Evolutionary conservation across 2,888 invertebrate species (phyloP).

Genomic region (Bugulina stolonifera): DNA sequence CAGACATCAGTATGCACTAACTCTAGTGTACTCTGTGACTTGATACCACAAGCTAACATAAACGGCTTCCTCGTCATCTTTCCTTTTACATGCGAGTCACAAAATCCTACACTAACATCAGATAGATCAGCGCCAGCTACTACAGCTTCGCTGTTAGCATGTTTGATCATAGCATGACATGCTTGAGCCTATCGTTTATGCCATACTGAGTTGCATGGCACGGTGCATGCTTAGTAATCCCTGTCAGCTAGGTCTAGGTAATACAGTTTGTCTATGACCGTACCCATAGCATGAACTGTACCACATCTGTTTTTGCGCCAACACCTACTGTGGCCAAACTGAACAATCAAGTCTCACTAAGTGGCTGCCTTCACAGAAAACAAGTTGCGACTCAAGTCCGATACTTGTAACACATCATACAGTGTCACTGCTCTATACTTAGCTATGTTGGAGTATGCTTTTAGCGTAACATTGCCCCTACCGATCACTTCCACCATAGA

Average conservation of each 20-base stretch:
- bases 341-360: not conserved
- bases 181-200: not conserved
- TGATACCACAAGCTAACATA: not conserved
- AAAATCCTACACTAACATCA: not conserved
- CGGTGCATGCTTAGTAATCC: not conserved
- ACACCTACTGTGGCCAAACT: not conserved
- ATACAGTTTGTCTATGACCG: not conserved
- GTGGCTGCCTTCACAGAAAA: not conserved
- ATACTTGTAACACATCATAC: not conserved
- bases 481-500: not conserved
- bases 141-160: not conserved
- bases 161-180: too few relatives aligned
- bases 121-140: not conserved
- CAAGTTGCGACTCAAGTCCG: not conserved
- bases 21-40: not conserved
- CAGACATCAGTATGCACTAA: constrained; percentile 30
- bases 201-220: not conserved
- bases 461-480: not conserved
- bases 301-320: not conserved
- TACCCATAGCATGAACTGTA: not conserved
- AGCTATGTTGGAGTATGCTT: not conserved
- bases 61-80: constrained; percentile 8
- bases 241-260: not conserved
- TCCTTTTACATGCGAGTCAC: not conserved
- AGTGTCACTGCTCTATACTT: not conserved